Evolutionary conservation across 2,797 vertebrate genomes (phyloP).

Genomic region (Coilia nasus): DNA sequence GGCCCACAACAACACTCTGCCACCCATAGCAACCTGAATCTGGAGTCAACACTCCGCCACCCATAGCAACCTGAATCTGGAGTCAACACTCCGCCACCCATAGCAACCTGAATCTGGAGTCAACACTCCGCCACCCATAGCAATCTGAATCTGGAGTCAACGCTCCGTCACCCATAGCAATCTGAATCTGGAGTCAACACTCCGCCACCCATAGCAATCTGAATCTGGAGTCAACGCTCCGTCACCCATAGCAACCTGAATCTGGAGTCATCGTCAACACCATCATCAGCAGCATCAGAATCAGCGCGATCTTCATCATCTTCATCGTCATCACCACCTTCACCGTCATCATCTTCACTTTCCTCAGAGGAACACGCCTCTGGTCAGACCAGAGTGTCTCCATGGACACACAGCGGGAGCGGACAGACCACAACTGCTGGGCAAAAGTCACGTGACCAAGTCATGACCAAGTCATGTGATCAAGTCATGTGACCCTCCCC

Average conservation of each 20-base stretch:
- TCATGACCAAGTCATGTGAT: background rate
- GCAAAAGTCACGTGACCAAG: background rate
- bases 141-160: background rate
- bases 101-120: background rate
- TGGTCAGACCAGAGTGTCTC: background rate
- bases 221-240: background rate
- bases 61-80: too few relatives aligned
- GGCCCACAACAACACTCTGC: background rate
- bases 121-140: background rate
- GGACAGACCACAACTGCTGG: constrained; percentile 1
- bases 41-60: background rate
- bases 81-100: background rate
- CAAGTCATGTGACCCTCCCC: background rate
- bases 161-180: too few relatives aligned
- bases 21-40: too few relatives aligned
- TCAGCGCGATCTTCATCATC: background rate
- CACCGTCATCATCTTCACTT: background rate
- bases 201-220: too few relatives aligned
- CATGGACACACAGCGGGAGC: background rate
- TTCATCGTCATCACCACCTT: background rate
- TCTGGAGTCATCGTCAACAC: background rate
- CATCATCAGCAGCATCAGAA: background rate
- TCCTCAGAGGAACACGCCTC: background rate
- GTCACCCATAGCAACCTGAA: too few relatives aligned
- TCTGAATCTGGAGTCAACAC: background rate